These are phyloP conservation scores for Sander lucioperca DNA, from an alignment of 2,113 vertebrate genomes.

Conservation along the genomic window DNA sequence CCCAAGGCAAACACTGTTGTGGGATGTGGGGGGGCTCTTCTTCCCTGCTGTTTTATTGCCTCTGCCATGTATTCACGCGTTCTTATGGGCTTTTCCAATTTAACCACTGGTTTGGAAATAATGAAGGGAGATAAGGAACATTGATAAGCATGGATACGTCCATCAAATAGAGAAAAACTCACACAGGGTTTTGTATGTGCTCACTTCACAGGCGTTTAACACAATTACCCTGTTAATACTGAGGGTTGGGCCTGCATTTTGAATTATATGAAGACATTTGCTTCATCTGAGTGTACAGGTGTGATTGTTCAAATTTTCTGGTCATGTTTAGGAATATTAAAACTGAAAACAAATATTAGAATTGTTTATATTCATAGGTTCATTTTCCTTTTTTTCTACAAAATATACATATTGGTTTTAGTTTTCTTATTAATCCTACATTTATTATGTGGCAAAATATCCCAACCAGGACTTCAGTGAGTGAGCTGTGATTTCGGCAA, in stretches of 20 bases:
- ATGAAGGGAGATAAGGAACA: conserved; percentile 81
- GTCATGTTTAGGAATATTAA: background rate
- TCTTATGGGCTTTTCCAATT: conserved; percentile 85
- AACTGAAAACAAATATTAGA: background rate
- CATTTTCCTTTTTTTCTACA: background rate
- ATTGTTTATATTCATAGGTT: background rate
- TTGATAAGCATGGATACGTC: conserved; percentile 81
- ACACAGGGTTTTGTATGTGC: conserved; percentile 51
- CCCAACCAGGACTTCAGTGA: background rate
- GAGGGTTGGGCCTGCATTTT: conserved; percentile 12
- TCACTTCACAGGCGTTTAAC: conserved; percentile 73
- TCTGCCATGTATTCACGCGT: conserved; percentile 82
- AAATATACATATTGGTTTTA: background rate
- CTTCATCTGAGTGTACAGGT: conserved; percentile 29
- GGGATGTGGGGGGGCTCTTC: conserved; percentile 49
- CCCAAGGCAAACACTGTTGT: conserved; percentile 66
- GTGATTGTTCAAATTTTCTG: background rate
- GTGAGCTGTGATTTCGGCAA: background rate
- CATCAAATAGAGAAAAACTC: conserved; percentile 81
- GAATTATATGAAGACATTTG: conserved; percentile 58
- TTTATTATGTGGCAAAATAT: background rate
- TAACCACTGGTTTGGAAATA: conserved; percentile 83
- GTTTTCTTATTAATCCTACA: background rate
- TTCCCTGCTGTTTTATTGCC: conserved; percentile 81
- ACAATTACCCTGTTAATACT: conserved; percentile 62